A percentile compares a stretch with the other conserved stretches of the same genome.
Conservation (phyloP, 1,140 invertebrate genomes). For the Globodera rostochiensis region DNA sequence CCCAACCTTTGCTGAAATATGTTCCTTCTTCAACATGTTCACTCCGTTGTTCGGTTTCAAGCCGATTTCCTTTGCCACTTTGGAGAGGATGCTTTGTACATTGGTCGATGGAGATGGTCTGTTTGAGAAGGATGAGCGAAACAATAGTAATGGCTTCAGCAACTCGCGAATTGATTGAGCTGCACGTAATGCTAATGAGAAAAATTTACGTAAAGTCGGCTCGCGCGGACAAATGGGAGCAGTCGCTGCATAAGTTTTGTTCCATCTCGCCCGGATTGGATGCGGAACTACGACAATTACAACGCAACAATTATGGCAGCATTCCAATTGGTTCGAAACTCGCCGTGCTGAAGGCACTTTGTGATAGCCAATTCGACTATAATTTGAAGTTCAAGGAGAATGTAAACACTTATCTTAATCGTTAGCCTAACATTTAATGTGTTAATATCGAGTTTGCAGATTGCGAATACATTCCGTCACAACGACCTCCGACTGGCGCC, state of each 20-base stretch:
- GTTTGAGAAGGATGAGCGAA: background rate
- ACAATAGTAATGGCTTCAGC: constrained; percentile 25
- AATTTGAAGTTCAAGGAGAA: constrained; percentile 54
- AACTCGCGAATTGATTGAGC: constrained; percentile 45
- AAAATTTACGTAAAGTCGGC: constrained; percentile 49
- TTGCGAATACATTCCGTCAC: constrained; percentile 42
- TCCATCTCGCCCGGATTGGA: constrained; percentile 31
- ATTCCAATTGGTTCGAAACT: constrained; percentile 44
- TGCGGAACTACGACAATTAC: constrained; percentile 35
- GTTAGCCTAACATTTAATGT: constrained; percentile 7
- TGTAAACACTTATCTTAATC: constrained; percentile 33
- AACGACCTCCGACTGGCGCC: constrained; percentile 50
- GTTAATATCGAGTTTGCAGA: constrained; percentile 30
- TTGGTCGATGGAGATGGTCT: constrained; percentile 44
- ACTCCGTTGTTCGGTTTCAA: constrained; percentile 42
- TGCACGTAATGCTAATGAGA: constrained; percentile 46
- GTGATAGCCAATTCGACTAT: constrained; percentile 51
- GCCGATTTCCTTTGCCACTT: constrained; percentile 36
- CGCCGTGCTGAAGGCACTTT: constrained; percentile 45
- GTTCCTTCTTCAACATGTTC: constrained; percentile 52
- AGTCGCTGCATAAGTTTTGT: constrained; percentile 47
- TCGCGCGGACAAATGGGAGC: constrained; percentile 43
- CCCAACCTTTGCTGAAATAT: constrained; percentile 50
- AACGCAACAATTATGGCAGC: constrained; percentile 40
- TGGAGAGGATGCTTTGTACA: constrained; percentile 45